Percentiles rank a stretch among this genome's conserved stretches.
Conservation (phyloP, 1,140 invertebrate genomes). For the Steinernema feltiae region DNA sequence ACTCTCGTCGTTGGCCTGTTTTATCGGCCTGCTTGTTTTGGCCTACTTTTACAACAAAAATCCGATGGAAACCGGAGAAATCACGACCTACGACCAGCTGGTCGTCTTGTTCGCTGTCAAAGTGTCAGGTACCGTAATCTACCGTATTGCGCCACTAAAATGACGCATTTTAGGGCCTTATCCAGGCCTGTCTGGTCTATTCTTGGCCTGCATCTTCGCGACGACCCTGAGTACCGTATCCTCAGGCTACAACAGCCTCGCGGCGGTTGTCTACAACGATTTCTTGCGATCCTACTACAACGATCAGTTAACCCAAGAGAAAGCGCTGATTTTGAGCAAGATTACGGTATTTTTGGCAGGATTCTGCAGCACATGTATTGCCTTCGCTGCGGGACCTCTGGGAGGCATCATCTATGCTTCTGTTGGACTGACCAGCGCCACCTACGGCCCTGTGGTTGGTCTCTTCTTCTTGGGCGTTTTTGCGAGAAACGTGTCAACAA, state of each 20-base stretch:
- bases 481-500: not conserved
- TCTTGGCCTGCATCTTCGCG: constrained; percentile 3
- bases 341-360: not conserved
- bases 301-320: not conserved
- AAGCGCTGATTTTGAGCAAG: not conserved
- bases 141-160: not conserved
- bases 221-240: not conserved
- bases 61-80: not conserved
- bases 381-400: not conserved
- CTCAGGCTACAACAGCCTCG: constrained; percentile 4
- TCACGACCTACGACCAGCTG: not conserved
- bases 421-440: not conserved
- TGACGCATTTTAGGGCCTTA: not conserved
- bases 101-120: not conserved
- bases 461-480: not conserved
- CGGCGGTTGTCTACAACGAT: not conserved
- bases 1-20: not conserved
- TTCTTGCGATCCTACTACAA: not conserved
- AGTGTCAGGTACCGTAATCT: not conserved
- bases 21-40: not conserved
- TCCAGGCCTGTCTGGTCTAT: not conserved
- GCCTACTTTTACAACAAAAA: not conserved
- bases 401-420: not conserved
- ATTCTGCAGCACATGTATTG: not conserved
- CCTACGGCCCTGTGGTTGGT: not conserved